Percentiles rank a stretch among this genome's conserved stretches.
phyloP scores from a whole-genome alignment of 2,797 vertebrate genomes.

The Pyrrhura leucotis region DNA sequence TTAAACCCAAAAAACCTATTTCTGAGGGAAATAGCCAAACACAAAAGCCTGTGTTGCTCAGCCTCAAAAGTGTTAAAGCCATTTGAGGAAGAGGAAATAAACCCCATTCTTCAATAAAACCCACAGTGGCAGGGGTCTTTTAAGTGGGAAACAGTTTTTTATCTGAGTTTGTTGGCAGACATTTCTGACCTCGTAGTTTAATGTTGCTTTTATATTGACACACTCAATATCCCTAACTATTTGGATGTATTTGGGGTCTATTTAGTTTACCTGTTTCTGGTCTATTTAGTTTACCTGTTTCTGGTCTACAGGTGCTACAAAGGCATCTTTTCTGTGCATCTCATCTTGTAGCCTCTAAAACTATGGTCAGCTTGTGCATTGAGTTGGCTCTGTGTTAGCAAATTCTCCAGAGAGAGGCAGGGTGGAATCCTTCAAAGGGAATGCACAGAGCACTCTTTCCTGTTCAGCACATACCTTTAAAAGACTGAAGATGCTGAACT shows the following conservation, averaged over 20 bases:
- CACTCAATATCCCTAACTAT: background rate
- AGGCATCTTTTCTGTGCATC: background rate
- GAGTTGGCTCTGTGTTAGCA: background rate
- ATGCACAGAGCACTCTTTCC: background rate
- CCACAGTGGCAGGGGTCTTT: background rate
- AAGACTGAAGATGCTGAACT: background rate
- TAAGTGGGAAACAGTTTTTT: background rate
- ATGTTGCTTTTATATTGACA: background rate
- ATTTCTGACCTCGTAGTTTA: background rate
- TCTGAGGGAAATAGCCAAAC: background rate
- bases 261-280: background rate
- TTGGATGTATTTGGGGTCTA: background rate
- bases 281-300: background rate
- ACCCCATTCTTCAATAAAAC: background rate
- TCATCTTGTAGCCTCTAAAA: background rate
- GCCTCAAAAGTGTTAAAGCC: background rate
- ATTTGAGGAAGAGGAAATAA: background rate
- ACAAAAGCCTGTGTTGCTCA: background rate
- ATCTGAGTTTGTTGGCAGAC: background rate
- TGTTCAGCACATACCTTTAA: background rate
- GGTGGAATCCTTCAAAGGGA: background rate
- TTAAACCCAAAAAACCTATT: rapidly evolving
- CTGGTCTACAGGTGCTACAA: background rate
- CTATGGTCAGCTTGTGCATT: background rate
- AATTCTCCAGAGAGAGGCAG: background rate